These are phyloP conservation scores for Drosophila kanapiae DNA, from an alignment of 1,140 invertebrate genomes.

Conservation along the genomic window DNA sequence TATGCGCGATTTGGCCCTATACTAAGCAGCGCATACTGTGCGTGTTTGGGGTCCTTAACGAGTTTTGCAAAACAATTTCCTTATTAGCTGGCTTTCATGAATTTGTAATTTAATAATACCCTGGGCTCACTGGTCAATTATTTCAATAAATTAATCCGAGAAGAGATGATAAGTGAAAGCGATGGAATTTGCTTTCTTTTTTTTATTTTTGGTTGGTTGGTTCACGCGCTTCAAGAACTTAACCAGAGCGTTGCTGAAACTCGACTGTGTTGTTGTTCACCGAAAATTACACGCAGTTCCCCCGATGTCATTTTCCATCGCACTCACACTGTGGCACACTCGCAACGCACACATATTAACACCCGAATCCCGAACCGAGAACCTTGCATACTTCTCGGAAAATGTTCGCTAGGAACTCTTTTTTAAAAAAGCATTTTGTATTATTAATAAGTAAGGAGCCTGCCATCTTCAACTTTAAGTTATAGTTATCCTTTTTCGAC, in stretches of 20 bases:
- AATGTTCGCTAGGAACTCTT: neutral
- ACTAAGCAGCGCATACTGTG: slow-evolving; percentile 47
- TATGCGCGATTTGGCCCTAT: slow-evolving; percentile 74
- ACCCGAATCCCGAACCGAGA: slow-evolving; percentile 14
- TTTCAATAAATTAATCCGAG: slow-evolving; percentile 13
- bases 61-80: slow-evolving; percentile 61
- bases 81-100: slow-evolving; percentile 57
- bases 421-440: neutral
- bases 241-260: slow-evolving; percentile 70
- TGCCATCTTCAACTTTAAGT: neutral
- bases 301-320: slow-evolving; percentile 39
- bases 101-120: slow-evolving; percentile 60
- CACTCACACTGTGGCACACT: slow-evolving; percentile 20
- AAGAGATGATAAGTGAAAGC: slow-evolving; percentile 15
- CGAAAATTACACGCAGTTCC: slow-evolving; percentile 72
- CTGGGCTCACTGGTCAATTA: slow-evolving; percentile 23
- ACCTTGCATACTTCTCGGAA: neutral
- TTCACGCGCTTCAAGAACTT: slow-evolving; percentile 62
- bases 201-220: neutral
- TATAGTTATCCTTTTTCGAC: neutral
- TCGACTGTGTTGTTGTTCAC: slow-evolving; percentile 76
- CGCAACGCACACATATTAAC: slow-evolving; percentile 5
- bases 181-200: neutral
- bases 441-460: neutral
- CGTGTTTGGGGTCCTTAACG: slow-evolving; percentile 18